Evolutionary conservation across 2,888 invertebrate species (phyloP), one percentile per base, ranked within the genome.

Genomic region (Ethmia dodecea): DNA sequence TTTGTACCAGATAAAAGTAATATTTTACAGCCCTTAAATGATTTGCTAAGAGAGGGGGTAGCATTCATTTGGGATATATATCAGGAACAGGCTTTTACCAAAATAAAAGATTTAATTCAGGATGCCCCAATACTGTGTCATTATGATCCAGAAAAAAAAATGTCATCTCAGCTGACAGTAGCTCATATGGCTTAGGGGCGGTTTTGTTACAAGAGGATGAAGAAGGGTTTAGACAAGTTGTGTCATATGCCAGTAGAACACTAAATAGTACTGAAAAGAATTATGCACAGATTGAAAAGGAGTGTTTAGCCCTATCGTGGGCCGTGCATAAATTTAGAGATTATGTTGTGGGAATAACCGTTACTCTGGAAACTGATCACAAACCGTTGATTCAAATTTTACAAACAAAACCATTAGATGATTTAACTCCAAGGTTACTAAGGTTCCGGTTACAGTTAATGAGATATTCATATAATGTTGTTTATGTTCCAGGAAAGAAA

Each of bases 401-500:
- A n/a, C 36, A 42, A 31, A 36, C 38, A 3, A 42, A 42, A 31
- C 31, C 25, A 16, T n/a, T 42, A 28, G 42, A 42, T 33, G 38
- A 38, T 15, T 11, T 42, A 13, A 38, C 27, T 13, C 42, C 42
- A 5, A 27, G 42, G 13, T 28, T 45, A n/a, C 40, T 45, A 14
- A 16, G 44, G 13, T 38, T 48, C 33, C 26, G 40, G 22, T 18
- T 51, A n/a, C 6, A 42, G 12, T 29, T 52, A 28, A 53, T 52
- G 51, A 22, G 49, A 11, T 52, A 40, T 29, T 20, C 18, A 2
- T 49, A 43, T 37, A 28, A 13, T 5, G 43, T 50, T n/a, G 32
- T 30, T 5, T 47, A 52, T 37, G 35, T 43, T 3, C 49, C 51
- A 3, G 49, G 50, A 3, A 53, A 52, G 34, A 31, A 42, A 3